Base-by-base conservation (phyloP, 2,113 vertebrate species). In the Ahaetulla prasina region DNA sequence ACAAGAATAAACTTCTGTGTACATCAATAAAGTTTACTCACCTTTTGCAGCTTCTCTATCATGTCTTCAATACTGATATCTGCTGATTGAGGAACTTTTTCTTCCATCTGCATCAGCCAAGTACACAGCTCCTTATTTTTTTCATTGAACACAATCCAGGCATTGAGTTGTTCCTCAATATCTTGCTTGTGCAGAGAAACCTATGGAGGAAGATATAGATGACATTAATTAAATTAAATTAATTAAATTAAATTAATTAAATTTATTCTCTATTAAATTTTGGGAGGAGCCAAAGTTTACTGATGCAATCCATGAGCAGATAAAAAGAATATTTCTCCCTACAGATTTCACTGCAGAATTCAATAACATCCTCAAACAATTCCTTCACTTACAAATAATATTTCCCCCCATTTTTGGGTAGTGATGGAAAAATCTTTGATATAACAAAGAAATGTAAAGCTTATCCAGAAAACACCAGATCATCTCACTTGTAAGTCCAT, bases 31-130 rank as follows among this genome's bases (percentile, higher is more conserved):
- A 55, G 53, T 35, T 25, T 27, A n/a, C 95, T 95, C 84, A 99
- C 99, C 98, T 99, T 99, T 97, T 99, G 98, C 57, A 99, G 96
- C 93, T 99, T 99, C 93, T 99, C 98, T 95, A 99, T 98, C 99
- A 99, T 99, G 94, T 99, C 99, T 96, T 99, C 98, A 54, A 99
- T 98, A 96, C 98, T 98, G 55, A 99, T 97, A 89, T 99, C 98
- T 0, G 98, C 97, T 45, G 97, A 97, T 96, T 98, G 98, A 3
- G 98, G 96, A 89, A 99, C 98, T 96, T 98, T 99, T 96, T 97
- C 98, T 95, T 99, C 99, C 98, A 99, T 99, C 94, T 99, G 98
- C 7, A 97, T 98, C 96, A 99, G 98, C 99, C 99, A 99, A 6
- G 99, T 98, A 86, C 99, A 99, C 87, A 99, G 95, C 95, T 99